phyloP scores from a whole-genome alignment of 1,140 invertebrate species.

The Calephelis nemesis region DNA sequence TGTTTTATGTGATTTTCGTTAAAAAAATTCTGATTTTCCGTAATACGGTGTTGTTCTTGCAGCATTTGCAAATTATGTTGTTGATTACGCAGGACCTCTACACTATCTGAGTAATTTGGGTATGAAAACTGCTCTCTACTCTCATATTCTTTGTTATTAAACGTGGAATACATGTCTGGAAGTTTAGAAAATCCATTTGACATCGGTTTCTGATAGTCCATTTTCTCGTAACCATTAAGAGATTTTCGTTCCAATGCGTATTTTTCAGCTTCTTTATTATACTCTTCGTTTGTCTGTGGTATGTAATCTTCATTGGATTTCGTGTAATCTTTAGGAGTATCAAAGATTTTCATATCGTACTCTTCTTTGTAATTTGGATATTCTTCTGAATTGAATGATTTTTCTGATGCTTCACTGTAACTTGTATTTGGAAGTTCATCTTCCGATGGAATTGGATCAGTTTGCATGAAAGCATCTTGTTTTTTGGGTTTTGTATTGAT shows the following conservation, averaged over 20 bases:
- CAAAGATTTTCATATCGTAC: slow-evolving; percentile 39
- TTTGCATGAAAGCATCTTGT: slow-evolving; percentile 71
- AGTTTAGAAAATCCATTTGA: slow-evolving; percentile 44
- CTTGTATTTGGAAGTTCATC: slow-evolving; percentile 50
- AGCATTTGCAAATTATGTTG: slow-evolving; percentile 65
- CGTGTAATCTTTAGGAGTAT: slow-evolving; percentile 55
- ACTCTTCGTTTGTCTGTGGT: slow-evolving; percentile 65
- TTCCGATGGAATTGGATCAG: slow-evolving; percentile 56
- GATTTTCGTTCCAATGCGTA: slow-evolving; percentile 62
- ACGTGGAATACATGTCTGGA: slow-evolving; percentile 39
- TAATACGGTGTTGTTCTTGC: slow-evolving; percentile 52
- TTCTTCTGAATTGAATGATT: slow-evolving; percentile 36
- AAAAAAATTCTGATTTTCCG: slow-evolving; percentile 68
- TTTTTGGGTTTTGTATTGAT: slow-evolving; percentile 48
- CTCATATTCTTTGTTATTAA: slow-evolving; percentile 39
- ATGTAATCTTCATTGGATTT: slow-evolving; percentile 57
- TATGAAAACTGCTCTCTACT: slow-evolving; percentile 34
- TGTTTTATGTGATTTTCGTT: slow-evolving; percentile 68
- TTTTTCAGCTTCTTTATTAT: slow-evolving; percentile 68
- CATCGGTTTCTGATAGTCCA: slow-evolving; percentile 42
- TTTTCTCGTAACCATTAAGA: slow-evolving; percentile 50
- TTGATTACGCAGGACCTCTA: slow-evolving; percentile 57
- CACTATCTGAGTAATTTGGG: slow-evolving; percentile 50
- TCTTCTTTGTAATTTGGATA: slow-evolving; percentile 34
- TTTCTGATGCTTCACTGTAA: slow-evolving; percentile 48